These are phyloP conservation scores for Ceratoteleas bidentatus DNA, from an alignment of 1,140 invertebrate species.

Conservation along the genomic window DNA sequence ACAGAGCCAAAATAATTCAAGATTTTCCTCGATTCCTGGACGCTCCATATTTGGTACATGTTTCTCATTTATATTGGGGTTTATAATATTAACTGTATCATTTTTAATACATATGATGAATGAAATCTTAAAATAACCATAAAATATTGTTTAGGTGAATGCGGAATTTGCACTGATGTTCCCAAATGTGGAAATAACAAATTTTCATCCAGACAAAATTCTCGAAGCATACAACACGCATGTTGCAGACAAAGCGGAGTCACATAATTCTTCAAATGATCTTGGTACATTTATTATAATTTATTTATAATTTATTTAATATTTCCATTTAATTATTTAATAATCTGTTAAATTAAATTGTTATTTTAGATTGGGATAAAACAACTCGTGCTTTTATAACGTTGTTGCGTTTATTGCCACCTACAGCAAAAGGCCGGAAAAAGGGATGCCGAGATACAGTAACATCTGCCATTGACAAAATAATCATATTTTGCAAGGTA, in stretches of 20 bases:
- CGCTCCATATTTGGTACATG: no score
- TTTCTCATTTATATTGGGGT: no score
- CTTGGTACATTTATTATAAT: no score
- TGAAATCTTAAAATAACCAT: no score
- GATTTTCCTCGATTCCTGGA: no score
- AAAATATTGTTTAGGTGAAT: slow-evolving; percentile 22
- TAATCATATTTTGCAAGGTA: slow-evolving; percentile 29
- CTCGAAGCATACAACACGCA: neutral
- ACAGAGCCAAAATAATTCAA: no score
- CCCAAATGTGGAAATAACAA: neutral
- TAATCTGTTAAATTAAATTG: no score
- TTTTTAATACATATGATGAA: no score
- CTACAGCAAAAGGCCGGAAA: slow-evolving; percentile 22
- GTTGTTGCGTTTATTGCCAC: slow-evolving; percentile 34
- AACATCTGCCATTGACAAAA: slow-evolving; percentile 10
- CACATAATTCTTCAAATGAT: no score
- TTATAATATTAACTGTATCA: no score
- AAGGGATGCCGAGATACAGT: slow-evolving; percentile 22
- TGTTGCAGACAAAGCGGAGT: neutral
- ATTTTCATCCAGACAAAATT: neutral
- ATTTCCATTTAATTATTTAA: no score
- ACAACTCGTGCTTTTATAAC: slow-evolving; percentile 30
- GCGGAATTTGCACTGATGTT: slow-evolving; percentile 24
- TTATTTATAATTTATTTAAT: neutral
- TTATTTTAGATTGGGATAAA: slow-evolving; percentile 39